These are phyloP conservation scores for Psettodes erumei DNA, from an alignment of 2,113 vertebrate genomes.

Conservation along the genomic window DNA sequence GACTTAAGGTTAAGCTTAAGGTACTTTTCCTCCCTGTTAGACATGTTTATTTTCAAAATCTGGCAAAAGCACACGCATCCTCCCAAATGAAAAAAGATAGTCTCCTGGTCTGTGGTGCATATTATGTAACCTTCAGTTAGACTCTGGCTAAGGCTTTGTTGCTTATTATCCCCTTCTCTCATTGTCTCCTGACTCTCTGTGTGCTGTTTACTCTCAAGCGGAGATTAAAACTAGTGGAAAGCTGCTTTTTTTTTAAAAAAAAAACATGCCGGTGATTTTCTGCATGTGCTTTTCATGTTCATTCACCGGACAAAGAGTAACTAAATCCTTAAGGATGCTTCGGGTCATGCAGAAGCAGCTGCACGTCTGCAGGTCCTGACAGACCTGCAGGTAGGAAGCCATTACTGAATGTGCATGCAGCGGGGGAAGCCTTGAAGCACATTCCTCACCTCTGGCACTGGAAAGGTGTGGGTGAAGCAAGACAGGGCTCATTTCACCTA, in stretches of 20 bases:
- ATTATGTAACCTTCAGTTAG: background rate
- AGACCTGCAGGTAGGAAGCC: conserved; percentile 28
- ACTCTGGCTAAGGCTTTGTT: background rate
- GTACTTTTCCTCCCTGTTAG: background rate
- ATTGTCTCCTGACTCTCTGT: background rate
- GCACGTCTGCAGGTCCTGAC: conserved; percentile 55
- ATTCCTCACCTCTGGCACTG: conserved; percentile 55
- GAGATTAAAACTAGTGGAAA: background rate
- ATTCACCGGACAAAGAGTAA: background rate
- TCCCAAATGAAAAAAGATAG: background rate
- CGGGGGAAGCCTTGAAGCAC: conserved; percentile 47
- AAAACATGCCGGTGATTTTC: background rate
- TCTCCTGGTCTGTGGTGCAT: background rate
- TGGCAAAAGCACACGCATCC: background rate
- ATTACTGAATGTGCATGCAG: conserved; percentile 28
- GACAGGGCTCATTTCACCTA: background rate
- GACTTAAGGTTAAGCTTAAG: too few relatives aligned
- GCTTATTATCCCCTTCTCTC: background rate
- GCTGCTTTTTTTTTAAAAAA: too few relatives aligned
- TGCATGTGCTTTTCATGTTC: background rate
- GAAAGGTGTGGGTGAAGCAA: background rate
- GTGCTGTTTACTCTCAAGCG: too few relatives aligned
- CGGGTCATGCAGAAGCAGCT: conserved; percentile 11
- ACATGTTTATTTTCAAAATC: background rate
- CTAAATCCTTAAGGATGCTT: background rate